A percentile compares a stretch with the other conserved stretches of the same genome.
Evolutionary conservation across 1,140 invertebrate species (phyloP).

Genomic region (Philotrypesis tridentata): DNA sequence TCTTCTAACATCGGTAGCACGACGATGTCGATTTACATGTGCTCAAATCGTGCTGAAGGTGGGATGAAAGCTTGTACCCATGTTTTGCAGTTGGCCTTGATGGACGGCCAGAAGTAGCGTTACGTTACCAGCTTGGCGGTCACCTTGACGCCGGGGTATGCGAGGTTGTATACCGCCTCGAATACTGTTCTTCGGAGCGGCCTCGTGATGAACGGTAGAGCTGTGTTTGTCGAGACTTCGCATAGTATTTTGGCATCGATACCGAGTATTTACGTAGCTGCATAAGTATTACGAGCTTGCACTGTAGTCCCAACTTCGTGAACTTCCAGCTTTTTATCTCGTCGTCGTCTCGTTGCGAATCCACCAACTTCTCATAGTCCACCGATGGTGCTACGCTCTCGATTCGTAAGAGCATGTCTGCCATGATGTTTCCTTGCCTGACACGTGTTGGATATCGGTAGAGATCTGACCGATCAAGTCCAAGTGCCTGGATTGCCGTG

Average conservation of each 20-base stretch:
- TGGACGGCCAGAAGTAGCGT: slow-evolving; percentile 46
- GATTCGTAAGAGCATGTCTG: not conserved
- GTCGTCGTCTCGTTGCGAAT: not conserved
- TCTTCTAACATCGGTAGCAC: not conserved
- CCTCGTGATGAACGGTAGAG: not conserved
- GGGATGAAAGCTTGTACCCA: too few species aligned
- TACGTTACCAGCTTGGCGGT: slow-evolving; percentile 46
- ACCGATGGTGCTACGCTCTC: not conserved
- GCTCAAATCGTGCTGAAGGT: slow-evolving; percentile 40
- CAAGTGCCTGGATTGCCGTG: not conserved
- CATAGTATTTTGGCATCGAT: not conserved
- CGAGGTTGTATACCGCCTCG: not conserved
- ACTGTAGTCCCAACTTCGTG: not conserved
- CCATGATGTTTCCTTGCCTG: not conserved
- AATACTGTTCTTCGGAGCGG: not conserved
- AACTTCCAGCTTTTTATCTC: not conserved
- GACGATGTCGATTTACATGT: slow-evolving; percentile 42
- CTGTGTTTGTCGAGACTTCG: not conserved
- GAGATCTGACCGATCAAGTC: not conserved
- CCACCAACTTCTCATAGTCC: not conserved
- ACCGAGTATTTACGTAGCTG: not conserved
- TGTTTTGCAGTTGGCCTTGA: too few species aligned
- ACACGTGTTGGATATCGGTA: not conserved
- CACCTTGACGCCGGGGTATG: slow-evolving; percentile 52
- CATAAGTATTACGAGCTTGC: not conserved